Conservation (phyloP, 2,113 vertebrate genomes). For the Erinaceus europaeus region DNA sequence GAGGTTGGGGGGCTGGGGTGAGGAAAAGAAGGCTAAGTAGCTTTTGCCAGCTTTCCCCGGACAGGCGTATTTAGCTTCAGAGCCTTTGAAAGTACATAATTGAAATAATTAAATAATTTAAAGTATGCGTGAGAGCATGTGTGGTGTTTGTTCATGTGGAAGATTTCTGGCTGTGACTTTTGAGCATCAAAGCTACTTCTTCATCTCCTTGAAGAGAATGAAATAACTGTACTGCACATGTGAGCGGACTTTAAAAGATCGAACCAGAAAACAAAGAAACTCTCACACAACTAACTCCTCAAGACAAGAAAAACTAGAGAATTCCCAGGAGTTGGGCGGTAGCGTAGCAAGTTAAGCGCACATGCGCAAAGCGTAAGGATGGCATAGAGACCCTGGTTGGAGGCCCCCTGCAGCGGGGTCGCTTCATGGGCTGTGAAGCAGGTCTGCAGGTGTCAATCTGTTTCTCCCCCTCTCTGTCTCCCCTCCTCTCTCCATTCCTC, state of each 20-base stretch:
- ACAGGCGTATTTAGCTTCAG: constrained; percentile 1
- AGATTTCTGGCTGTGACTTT: not conserved
- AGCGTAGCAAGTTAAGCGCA: too few relatives aligned
- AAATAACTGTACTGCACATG: not conserved
- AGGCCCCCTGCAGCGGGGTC: too few relatives aligned
- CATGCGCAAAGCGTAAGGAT: too few relatives aligned
- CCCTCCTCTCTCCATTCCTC: too few relatives aligned
- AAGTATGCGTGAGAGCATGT: fast-evolving
- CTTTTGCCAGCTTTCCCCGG: not conserved
- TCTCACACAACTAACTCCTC: not conserved
- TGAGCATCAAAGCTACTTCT: not conserved
- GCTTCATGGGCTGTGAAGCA: too few relatives aligned
- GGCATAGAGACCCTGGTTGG: too few relatives aligned
- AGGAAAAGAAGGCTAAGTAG: not conserved
- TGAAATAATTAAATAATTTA: not conserved
- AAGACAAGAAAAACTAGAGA: not conserved
- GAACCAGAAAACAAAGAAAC: not conserved
- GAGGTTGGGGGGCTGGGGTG: not conserved
- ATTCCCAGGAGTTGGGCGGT: too few relatives aligned
- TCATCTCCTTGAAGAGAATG: not conserved
- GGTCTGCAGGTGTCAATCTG: too few relatives aligned
- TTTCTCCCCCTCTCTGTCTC: too few relatives aligned
- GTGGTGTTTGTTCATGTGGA: not conserved
- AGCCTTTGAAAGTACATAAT: not conserved
- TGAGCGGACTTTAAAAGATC: constrained; percentile 29